These are phyloP conservation scores for Pelodiscus sinensis DNA, from an alignment of 2,113 vertebrate genomes.

Conservation along the genomic window DNA sequence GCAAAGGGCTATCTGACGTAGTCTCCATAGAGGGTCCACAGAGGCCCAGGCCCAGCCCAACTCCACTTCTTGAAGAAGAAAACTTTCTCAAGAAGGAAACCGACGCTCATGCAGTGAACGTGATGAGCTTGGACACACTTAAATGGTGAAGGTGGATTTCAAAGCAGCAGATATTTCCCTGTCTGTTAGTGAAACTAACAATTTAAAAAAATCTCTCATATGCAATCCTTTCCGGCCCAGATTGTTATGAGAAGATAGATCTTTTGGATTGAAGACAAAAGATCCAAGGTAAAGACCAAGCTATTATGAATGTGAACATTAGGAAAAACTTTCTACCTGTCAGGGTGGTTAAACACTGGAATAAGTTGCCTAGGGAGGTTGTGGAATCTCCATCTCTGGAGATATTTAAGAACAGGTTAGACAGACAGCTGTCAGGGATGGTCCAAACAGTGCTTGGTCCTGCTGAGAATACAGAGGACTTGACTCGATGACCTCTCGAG, in stretches of 20 bases:
- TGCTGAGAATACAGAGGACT: too few relatives aligned
- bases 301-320: not conserved
- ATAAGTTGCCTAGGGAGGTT: too few relatives aligned
- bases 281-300: not conserved
- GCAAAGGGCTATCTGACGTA: not conserved
- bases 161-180: not conserved
- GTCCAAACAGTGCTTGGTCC: too few relatives aligned
- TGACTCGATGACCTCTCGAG: too few relatives aligned
- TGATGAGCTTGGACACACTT: not conserved
- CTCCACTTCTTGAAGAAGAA: not conserved
- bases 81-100: not conserved
- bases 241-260: not conserved
- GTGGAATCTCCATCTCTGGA: too few relatives aligned
- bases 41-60: not conserved
- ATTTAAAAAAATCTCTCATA: not conserved
- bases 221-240: not conserved
- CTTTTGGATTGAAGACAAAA: not conserved
- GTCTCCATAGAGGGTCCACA: not conserved
- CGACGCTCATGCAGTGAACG: accelerated
- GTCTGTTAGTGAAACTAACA: not conserved
- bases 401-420: too few relatives aligned
- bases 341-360: too few relatives aligned
- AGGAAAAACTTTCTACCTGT: too few relatives aligned
- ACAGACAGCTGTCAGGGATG: too few relatives aligned
- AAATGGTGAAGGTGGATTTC: not conserved